Percentiles rank a stretch among this genome's conserved stretches.
These are phyloP conservation scores for Catocala sponsa DNA, from an alignment of 2,888 invertebrate species.

Conservation along the genomic window DNA sequence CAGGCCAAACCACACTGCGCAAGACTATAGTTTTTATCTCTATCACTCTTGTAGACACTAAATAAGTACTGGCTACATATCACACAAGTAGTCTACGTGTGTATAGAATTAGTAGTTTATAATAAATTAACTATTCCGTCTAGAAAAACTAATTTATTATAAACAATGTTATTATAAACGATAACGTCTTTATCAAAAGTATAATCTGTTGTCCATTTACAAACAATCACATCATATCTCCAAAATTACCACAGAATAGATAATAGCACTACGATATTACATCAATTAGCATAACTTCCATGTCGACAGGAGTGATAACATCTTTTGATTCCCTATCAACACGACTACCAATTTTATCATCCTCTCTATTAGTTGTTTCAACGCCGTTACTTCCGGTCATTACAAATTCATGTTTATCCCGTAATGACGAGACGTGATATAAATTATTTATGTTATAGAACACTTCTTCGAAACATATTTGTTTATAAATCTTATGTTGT, in stretches of 20 bases:
- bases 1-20: too few relatives aligned
- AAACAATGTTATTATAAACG: background rate
- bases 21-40: too few relatives aligned
- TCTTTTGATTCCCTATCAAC: constrained; percentile 7
- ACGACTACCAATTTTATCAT: background rate
- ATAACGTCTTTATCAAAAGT: background rate
- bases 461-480: constrained; percentile 29
- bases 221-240: constrained; percentile 11
- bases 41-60: too few relatives aligned
- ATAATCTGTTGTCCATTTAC: constrained; percentile 3
- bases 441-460: constrained; percentile 16
- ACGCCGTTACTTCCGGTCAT: constrained; percentile 10
- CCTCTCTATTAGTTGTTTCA: constrained; percentile 7
- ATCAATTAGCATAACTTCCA: constrained; percentile 12
- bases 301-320: background rate
- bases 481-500: constrained; percentile 12
- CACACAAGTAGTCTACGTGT: too few relatives aligned
- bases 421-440: constrained; percentile 43
- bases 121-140: too few relatives aligned
- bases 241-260: background rate
- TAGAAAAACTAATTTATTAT: too few relatives aligned
- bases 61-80: too few relatives aligned
- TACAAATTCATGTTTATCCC: constrained; percentile 28
- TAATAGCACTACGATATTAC: background rate
- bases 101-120: too few relatives aligned